Conservation (phyloP, 2,888 invertebrate genomes). For the Suillia variegata region DNA sequence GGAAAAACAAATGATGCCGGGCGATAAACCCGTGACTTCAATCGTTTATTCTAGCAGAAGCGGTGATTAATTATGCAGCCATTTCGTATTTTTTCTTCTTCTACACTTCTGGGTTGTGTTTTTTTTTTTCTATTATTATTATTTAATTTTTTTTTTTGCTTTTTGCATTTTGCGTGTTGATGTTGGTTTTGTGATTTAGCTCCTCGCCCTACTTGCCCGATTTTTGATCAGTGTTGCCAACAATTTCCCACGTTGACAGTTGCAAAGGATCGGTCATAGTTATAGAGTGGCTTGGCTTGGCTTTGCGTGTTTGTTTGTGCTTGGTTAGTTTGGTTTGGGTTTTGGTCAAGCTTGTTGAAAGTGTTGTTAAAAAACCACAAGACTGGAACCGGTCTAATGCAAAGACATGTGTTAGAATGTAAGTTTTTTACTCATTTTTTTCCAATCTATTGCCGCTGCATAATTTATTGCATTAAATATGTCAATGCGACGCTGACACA, state of each 20-base stretch:
- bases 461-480: slow-evolving; percentile 1
- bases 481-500: neutral
- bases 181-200: neutral
- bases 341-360: neutral
- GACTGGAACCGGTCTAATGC: neutral
- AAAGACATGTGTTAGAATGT: neutral
- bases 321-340: neutral
- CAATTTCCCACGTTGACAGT: neutral
- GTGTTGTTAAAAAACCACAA: no score
- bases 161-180: neutral
- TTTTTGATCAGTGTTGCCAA: neutral
- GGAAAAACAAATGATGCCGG: slow-evolving; percentile 14
- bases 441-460: neutral
- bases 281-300: no score
- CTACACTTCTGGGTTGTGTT: neutral
- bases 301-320: no score
- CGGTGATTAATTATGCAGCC: neutral
- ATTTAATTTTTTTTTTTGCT: no score
- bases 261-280: neutral
- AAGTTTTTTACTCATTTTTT: neutral
- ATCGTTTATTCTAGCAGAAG: slow-evolving; percentile 9
- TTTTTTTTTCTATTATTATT: no score
- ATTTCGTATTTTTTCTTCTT: neutral
- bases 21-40: slow-evolving; percentile 19
- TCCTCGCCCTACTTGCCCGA: no score